Conservation (phyloP, 2,888 invertebrate species). For the Gymnosoma rotundatum region DNA sequence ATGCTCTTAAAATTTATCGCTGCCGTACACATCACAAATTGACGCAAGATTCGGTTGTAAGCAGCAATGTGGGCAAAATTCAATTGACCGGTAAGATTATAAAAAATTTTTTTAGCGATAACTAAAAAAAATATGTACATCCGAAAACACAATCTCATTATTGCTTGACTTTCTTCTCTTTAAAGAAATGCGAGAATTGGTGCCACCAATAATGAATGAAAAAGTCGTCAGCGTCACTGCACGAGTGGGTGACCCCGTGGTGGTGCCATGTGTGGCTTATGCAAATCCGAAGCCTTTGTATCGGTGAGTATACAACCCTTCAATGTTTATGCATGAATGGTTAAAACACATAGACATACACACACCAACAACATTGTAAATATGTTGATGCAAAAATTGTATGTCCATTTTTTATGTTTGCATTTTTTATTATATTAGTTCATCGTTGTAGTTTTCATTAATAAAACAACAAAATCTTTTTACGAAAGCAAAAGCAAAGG, state of each 20-base stretch:
- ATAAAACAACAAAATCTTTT: too few species aligned
- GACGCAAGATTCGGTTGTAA: conserved; percentile 85
- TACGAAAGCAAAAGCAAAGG: too few species aligned
- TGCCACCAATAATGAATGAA: conserved; percentile 85
- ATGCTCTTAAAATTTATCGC: conserved; percentile 84
- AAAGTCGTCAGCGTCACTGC: conserved; percentile 83
- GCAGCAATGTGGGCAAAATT: conserved; percentile 84
- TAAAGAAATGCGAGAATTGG: conserved; percentile 83
- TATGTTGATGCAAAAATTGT: too few species aligned
- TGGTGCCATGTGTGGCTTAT: conserved; percentile 85
- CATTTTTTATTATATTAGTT: too few species aligned
- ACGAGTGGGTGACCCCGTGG: conserved; percentile 84
- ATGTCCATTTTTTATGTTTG: too few species aligned
- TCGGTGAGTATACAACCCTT: conserved; percentile 82
- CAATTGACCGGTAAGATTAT: conserved; percentile 83
- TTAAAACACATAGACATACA: neutral
- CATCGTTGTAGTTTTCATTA: too few species aligned
- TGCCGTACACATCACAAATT: conserved; percentile 85
- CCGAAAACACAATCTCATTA: conserved; percentile 41
- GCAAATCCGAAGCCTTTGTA: conserved; percentile 85
- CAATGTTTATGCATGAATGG: neutral
- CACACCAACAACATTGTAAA: neutral
- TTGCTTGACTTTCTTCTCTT: conserved; percentile 35
- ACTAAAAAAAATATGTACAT: conserved; percentile 6
- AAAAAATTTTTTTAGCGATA: too few species aligned